These are phyloP conservation scores for Babyrousa celebensis DNA, from an alignment of 2,797 vertebrate genomes.

Conservation along the genomic window DNA sequence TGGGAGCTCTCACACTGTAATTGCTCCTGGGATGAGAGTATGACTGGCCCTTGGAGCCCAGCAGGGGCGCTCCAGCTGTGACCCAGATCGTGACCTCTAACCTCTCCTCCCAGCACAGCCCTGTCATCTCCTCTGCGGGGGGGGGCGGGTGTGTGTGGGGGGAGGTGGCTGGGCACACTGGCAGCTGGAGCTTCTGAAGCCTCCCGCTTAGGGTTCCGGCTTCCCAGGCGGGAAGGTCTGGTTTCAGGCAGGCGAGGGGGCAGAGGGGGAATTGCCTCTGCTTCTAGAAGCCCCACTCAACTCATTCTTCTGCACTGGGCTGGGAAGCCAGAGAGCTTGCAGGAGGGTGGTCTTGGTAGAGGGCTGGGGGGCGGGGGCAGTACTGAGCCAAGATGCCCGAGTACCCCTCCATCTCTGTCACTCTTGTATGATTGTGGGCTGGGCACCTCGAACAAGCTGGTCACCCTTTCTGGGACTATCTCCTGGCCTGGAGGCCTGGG, in stretches of 20 bases:
- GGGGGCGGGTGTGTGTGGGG: not conserved
- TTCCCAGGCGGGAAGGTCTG: too few relatives aligned
- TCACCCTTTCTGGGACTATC: not conserved
- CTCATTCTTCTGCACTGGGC: not conserved
- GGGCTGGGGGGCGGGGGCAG: not conserved
- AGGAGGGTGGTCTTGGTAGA: not conserved
- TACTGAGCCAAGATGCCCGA: not conserved
- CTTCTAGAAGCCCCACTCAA: accelerated
- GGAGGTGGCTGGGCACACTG: not conserved
- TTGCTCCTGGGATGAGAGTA: conserved; percentile 34
- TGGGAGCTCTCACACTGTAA: not conserved
- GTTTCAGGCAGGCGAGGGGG: not conserved
- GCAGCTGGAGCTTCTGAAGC: not conserved
- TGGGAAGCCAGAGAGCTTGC: accelerated
- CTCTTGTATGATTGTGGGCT: not conserved
- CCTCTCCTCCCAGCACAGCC: not conserved
- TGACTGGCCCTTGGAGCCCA: not conserved
- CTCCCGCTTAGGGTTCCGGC: not conserved
- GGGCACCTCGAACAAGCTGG: not conserved
- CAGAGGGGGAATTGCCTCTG: not conserved
- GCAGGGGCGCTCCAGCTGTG: conserved; percentile 63
- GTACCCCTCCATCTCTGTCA: accelerated
- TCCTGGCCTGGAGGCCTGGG: not conserved
- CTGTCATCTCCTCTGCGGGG: not conserved
- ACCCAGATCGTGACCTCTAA: conserved; percentile 58